These are phyloP conservation scores for Picathartes gymnocephalus DNA, from an alignment of 2,113 vertebrate species.

Conservation along the genomic window DNA sequence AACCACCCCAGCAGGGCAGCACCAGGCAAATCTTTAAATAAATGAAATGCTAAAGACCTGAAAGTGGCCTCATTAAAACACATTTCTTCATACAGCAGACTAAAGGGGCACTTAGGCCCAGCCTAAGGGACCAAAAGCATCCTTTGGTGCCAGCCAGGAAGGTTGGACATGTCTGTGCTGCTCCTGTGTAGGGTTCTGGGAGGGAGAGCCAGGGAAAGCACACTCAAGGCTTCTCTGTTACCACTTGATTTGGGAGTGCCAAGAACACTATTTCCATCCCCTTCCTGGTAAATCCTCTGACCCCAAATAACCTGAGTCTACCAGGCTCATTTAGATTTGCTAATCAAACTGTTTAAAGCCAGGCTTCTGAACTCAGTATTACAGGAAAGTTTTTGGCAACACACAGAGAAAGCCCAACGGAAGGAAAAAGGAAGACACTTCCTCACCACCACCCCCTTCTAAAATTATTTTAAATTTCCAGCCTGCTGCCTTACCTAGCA, in stretches of 20 bases:
- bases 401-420: not conserved
- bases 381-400: not conserved
- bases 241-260: not conserved
- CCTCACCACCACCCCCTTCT: not conserved
- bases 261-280: not conserved
- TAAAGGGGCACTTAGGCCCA: not conserved
- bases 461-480: not conserved
- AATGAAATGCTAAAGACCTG: not conserved
- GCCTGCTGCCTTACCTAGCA: not conserved
- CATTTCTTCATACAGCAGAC: not conserved
- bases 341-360: not conserved
- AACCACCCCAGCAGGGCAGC: not conserved
- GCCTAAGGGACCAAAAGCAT: accelerated
- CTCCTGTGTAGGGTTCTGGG: not conserved
- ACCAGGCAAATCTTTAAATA: not conserved
- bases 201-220: not conserved
- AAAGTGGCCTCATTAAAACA: not conserved
- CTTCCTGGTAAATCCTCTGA: constrained; percentile 11
- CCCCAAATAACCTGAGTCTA: constrained; percentile 8
- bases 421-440: not conserved
- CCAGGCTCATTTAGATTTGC: constrained; percentile 1
- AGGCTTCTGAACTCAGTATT: not conserved
- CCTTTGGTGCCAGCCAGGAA: not conserved
- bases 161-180: accelerated
- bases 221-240: not conserved